Conservation (phyloP, 1,140 invertebrate species). For the Drosophila murphyi region DNA sequence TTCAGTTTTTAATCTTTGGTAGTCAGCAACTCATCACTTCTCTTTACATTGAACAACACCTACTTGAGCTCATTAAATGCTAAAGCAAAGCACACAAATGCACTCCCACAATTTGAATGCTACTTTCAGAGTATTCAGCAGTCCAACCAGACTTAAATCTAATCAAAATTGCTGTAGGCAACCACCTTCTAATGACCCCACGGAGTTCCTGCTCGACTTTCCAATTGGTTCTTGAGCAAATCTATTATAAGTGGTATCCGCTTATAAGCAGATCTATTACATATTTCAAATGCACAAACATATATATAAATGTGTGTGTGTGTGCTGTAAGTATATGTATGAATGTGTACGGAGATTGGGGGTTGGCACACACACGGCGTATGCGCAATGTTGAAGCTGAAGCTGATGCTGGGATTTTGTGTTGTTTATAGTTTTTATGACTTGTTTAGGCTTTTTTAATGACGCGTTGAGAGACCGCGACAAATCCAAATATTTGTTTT, state of each 20-base stretch:
- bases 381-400: constrained; percentile 34
- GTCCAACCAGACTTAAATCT: not conserved
- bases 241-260: constrained; percentile 17
- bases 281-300: not conserved
- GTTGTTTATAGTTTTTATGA: constrained; percentile 26
- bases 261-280: constrained; percentile 15
- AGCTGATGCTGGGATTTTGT: constrained; percentile 12
- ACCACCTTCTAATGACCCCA: constrained; percentile 27
- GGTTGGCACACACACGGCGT: constrained; percentile 34
- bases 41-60: no score
- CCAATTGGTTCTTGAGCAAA: constrained; percentile 19
- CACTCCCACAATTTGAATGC: not conserved
- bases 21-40: no score
- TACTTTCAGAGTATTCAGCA: not conserved
- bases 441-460: constrained; percentile 69
- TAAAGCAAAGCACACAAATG: not conserved
- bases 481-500: constrained; percentile 61
- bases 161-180: not conserved
- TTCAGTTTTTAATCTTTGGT: no score
- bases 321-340: not conserved
- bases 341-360: constrained; percentile 5
- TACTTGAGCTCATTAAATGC: no score
- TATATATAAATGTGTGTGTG: not conserved
- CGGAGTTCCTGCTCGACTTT: constrained; percentile 24
- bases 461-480: constrained; percentile 49